A percentile compares a stretch with the other conserved stretches of the same genome.
Evolutionary conservation across 2,888 invertebrate species (phyloP).

Genomic region (Tetragnatha montana): DNA sequence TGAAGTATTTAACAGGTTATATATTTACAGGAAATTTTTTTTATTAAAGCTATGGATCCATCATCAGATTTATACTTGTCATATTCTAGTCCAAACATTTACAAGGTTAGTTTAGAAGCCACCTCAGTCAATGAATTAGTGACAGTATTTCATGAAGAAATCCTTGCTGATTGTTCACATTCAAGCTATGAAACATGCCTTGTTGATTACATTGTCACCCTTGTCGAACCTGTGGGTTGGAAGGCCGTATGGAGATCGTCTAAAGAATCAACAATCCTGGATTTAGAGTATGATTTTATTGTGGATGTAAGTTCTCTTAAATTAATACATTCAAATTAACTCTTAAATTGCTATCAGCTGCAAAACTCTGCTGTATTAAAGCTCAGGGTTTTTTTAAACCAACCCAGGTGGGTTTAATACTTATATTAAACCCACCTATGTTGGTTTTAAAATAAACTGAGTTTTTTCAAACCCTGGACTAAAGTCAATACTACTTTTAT

Average conservation of each 20-base stretch:
- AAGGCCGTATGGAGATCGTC: conserved; percentile 66
- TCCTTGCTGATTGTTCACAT: conserved; percentile 29
- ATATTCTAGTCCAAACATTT: conserved; percentile 42
- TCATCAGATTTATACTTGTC: conserved; percentile 16
- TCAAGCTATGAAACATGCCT: conserved; percentile 42
- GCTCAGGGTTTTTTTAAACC: too few relatives aligned
- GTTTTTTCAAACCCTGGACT: too few relatives aligned
- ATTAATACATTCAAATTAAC: too few relatives aligned
- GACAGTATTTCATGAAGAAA: conserved; percentile 19
- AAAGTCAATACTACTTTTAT: too few relatives aligned
- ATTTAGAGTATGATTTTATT: conserved; percentile 59
- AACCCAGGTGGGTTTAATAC: too few relatives aligned
- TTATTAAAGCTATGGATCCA: not conserved
- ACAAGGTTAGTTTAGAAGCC: conserved; percentile 47
- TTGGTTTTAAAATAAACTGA: too few relatives aligned
- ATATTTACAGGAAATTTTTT: not conserved
- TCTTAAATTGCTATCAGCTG: too few relatives aligned
- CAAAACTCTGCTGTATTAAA: too few relatives aligned
- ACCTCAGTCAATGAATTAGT: conserved; percentile 43
- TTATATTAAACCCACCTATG: too few relatives aligned
- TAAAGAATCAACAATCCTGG: conserved; percentile 20
- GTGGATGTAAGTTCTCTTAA: conserved; percentile 50
- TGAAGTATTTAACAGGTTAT: too few relatives aligned
- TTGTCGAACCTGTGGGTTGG: conserved; percentile 69
- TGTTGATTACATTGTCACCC: conserved; percentile 57